These are phyloP conservation scores for Tortrix viridana DNA, from an alignment of 2,888 invertebrate genomes.

Conservation along the genomic window DNA sequence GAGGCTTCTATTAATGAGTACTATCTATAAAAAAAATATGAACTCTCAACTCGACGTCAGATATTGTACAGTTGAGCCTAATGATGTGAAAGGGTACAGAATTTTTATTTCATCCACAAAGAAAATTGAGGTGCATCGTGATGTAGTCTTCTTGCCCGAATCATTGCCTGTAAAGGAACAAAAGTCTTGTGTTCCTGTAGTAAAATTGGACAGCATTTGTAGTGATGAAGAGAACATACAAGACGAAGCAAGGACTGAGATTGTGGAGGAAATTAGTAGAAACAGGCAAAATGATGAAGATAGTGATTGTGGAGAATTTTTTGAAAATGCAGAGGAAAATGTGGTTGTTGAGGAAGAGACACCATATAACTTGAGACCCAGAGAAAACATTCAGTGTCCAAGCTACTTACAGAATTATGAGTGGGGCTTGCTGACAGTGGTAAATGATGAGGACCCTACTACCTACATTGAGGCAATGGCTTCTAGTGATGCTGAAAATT, in stretches of 20 bases:
- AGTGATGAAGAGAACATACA: no score
- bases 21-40: no score
- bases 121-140: slow-evolving; percentile 1
- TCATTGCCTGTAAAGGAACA: neutral
- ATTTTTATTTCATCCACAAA: neutral
- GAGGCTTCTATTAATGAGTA: no score
- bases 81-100: slow-evolving; percentile 4
- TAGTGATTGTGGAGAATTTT: neutral
- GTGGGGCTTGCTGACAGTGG: neutral
- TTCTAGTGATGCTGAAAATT: slow-evolving; percentile 1
- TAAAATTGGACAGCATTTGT: no score
- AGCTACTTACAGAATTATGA: slow-evolving; percentile 4
- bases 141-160: neutral
- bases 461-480: slow-evolving; percentile 1
- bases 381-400: neutral
- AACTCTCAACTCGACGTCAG: no score
- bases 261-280: no score
- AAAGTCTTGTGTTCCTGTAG: neutral
- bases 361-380: neutral
- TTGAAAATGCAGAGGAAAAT: neutral
- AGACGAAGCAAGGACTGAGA: neutral
- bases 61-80: no score
- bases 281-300: no score
- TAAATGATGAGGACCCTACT: neutral
- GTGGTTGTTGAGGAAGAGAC: neutral